Evolutionary conservation across 2,888 invertebrate genomes (phyloP).

Genomic region (Diabrotica balteata): DNA sequence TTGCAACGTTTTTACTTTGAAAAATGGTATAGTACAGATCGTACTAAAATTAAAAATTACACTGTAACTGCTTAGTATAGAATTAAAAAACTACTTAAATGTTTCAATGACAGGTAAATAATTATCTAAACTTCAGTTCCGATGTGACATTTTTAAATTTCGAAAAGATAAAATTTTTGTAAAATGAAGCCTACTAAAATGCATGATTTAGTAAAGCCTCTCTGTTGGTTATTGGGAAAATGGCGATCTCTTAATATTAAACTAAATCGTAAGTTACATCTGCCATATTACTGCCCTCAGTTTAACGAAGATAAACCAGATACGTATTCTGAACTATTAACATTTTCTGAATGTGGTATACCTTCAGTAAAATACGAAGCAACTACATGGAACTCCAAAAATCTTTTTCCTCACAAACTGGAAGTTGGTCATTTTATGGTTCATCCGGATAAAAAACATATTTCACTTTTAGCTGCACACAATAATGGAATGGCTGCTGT

Average conservation of each 20-base stretch:
- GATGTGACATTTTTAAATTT: background rate
- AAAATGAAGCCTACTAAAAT: conserved; percentile 22
- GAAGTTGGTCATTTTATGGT: conserved; percentile 6
- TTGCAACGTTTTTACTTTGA: too few relatives aligned
- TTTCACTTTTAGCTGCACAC: conserved; percentile 5
- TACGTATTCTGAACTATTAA: conserved; percentile 4
- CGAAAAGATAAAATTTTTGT: background rate
- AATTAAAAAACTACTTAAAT: too few relatives aligned
- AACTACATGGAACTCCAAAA: conserved; percentile 1
- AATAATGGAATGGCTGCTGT: conserved; percentile 7
- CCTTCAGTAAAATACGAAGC: conserved; percentile 5
- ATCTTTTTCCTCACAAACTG: conserved; percentile 5
- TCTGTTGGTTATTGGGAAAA: conserved; percentile 29
- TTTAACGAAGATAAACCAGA: background rate
- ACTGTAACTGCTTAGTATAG: too few relatives aligned
- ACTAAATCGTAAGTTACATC: conserved; percentile 4
- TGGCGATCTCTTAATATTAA: conserved; percentile 22
- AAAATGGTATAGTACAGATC: too few relatives aligned
- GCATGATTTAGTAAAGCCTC: conserved; percentile 28
- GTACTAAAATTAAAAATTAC: too few relatives aligned
- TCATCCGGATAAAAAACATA: background rate
- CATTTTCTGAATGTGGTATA: background rate
- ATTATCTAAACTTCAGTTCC: too few relatives aligned
- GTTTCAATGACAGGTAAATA: too few relatives aligned
- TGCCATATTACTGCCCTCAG: background rate